Conservation (phyloP, 92 coral and sea anemone species). For the Palythoa grandiflora region DNA sequence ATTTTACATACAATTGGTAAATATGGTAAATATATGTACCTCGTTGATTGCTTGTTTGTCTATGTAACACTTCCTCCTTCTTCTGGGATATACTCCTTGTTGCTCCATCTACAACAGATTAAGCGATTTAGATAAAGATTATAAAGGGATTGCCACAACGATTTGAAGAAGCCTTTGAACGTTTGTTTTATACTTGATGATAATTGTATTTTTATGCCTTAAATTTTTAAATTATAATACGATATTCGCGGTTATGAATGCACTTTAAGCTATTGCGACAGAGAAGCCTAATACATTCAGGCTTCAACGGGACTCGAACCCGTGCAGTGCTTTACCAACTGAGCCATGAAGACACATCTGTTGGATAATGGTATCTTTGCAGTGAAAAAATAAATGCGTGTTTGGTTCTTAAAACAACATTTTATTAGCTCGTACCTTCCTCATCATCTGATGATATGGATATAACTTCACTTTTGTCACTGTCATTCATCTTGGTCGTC, state of each 20-base stretch:
- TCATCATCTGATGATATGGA: background rate
- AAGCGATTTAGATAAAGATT: background rate
- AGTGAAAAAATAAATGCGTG: background rate
- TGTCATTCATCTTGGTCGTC: slow-evolving; percentile 1
- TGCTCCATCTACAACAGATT: background rate
- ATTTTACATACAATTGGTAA: slow-evolving; percentile 1
- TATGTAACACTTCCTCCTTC: background rate
- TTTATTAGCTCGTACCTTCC: background rate
- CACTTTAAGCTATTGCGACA: too few species aligned
- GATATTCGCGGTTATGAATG: too few species aligned
- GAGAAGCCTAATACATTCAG: too few species aligned
- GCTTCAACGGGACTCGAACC: too few species aligned
- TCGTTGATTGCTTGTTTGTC: background rate
- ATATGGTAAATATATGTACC: background rate
- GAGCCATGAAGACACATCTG: too few species aligned
- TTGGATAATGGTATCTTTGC: background rate
- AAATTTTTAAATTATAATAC: too few species aligned
- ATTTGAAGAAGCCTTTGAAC: background rate
- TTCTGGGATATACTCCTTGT: background rate
- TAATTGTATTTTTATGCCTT: too few species aligned
- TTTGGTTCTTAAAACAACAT: slow-evolving; percentile 6
- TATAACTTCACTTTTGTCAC: slow-evolving; percentile 7
- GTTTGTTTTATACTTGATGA: too few species aligned
- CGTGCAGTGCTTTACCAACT: too few species aligned
- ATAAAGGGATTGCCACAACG: background rate